Conservation (phyloP, 2,888 invertebrate species). For the Athetis lepigone region DNA sequence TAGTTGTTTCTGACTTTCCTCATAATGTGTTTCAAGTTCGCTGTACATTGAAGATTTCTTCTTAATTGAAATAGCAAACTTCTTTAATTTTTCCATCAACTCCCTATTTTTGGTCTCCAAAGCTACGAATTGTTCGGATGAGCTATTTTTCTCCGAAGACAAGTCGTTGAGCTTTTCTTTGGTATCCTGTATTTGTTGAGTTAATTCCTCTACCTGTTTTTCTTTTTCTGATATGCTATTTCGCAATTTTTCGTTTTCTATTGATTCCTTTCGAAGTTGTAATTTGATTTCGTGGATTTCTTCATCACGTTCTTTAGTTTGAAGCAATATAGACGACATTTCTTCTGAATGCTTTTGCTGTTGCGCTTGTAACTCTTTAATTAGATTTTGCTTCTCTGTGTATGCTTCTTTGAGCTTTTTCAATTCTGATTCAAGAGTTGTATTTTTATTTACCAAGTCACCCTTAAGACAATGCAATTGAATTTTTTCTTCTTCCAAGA, state of each 20-base stretch:
- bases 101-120: conserved; percentile 92
- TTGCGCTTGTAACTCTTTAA: conserved; percentile 86
- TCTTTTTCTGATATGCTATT: conserved; percentile 90
- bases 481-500: conserved; percentile 85
- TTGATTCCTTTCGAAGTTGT: conserved; percentile 90
- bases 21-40: conserved; percentile 91
- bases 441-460: conserved; percentile 77
- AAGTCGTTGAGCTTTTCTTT: conserved; percentile 80
- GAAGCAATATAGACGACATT: conserved; percentile 80
- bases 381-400: conserved; percentile 83
- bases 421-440: conserved; percentile 77
- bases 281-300: conserved; percentile 90
- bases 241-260: conserved; percentile 92
- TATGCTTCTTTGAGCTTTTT: conserved; percentile 83
- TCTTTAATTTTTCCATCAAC: conserved; percentile 94
- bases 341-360: conserved; percentile 87
- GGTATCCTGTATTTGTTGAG: conserved; percentile 84
- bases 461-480: conserved; percentile 80
- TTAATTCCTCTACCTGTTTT: conserved; percentile 83
- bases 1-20: conserved; percentile 79
- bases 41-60: conserved; percentile 92
- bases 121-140: conserved; percentile 76
- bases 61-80: conserved; percentile 94
- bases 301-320: conserved; percentile 90
- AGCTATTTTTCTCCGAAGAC: conserved; percentile 82